Base-by-base conservation (phyloP, 2,797 vertebrate species). In the Sebastiscus albofasciatus region DNA sequence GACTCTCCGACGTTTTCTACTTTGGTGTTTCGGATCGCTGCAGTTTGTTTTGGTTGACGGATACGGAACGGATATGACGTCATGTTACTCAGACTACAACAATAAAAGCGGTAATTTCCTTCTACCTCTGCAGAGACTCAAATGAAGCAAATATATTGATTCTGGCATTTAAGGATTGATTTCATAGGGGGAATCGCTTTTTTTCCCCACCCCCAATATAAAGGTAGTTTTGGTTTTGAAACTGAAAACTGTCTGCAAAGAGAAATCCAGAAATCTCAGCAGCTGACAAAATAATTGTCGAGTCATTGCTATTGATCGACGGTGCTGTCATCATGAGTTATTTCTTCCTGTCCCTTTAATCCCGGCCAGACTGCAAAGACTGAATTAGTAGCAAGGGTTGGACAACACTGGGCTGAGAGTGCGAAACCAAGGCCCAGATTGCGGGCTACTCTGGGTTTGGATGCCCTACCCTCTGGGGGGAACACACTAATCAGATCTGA, bases 401-500 rank as follows among this genome's bases (percentile, higher is more conserved):
- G 26, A 66, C 12, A 54, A 52, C 64, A 52, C 29, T 52, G 33
- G 58, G 61, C 36, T 49, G 54, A 46, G 58, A 59, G 59, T 69
- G 55, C 7, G 61, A 46, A 66, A 79, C 55, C 55, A n/a, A 75
- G 70, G 60, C 42, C 69, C 75, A 75, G 64, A 77, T 71, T 54
- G 67, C 24, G 29, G 67, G 36, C 58, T 80, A 22, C 59, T 52
- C 46, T 58, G 61, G 58, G 60, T 77, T 75, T 76, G 59, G 75
- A 74, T 79, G 24, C 67, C 71, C 58, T 76, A 49, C 59, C 59
- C 72, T 67, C 80, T 74, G 34, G 67, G 69, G 79, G 79, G 42
- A 82, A 85, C 71, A 86, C 76, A 80, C 78, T 83, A 81, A 90
- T 89, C 74, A 82, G 77, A 85, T 75, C 61, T 5, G 81, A 87